phyloP scores from a whole-genome alignment of 2,113 vertebrate species.

The Notothenia coriiceps region DNA sequence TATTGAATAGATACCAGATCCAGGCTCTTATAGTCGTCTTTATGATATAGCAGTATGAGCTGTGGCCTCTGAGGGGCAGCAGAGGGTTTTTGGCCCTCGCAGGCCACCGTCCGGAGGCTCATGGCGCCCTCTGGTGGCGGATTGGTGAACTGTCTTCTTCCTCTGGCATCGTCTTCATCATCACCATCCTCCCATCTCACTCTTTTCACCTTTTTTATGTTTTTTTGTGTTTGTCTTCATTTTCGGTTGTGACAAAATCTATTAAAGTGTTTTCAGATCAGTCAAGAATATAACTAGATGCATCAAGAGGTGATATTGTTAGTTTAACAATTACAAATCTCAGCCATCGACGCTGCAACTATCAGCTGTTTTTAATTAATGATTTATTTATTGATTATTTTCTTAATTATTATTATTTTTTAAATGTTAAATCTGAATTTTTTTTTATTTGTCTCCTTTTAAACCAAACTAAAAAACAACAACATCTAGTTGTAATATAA shows the following conservation, averaged over 20 bases:
- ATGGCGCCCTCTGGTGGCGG: constrained; percentile 52
- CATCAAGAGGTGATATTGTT: too few species aligned
- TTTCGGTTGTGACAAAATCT: constrained; percentile 10
- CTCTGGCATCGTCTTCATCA: constrained; percentile 15
- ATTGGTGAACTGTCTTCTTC: constrained; percentile 1
- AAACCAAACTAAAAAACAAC: too few species aligned
- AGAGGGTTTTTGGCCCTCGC: constrained; percentile 12
- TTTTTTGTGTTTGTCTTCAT: constrained; percentile 45
- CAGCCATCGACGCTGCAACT: too few species aligned
- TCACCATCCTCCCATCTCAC: constrained; percentile 5
- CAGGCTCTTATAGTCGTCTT: background rate
- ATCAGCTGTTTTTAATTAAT: background rate
- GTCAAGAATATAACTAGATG: background rate
- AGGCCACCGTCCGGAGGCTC: constrained; percentile 25
- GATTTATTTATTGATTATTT: background rate
- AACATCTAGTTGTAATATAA: too few species aligned
- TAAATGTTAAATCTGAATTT: too few species aligned
- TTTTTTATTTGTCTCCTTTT: too few species aligned
- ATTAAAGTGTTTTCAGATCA: background rate
- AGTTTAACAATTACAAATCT: too few species aligned
- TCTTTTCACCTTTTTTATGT: background rate
- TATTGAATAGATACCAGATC: background rate
- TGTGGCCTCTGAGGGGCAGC: background rate
- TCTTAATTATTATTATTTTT: too few species aligned
- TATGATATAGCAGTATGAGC: background rate